Conservation (phyloP, 2,888 invertebrate species). For the Selenia dentaria region DNA sequence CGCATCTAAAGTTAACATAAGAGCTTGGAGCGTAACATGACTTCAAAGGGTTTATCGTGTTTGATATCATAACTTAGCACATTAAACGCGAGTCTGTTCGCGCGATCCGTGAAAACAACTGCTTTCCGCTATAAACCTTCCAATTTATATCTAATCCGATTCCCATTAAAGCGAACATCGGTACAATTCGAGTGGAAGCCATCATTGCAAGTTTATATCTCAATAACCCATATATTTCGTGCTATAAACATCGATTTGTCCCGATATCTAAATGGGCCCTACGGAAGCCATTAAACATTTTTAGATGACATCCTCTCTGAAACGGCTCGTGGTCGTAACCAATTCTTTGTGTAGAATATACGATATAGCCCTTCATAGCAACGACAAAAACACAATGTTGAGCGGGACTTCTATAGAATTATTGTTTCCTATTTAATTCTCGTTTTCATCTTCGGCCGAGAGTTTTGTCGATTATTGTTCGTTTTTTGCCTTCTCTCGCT, state of each 20-base stretch:
- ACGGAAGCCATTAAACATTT: conserved; percentile 64
- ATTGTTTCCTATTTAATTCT: conserved; percentile 48
- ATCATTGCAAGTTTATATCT: conserved; percentile 62
- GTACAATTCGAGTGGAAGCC: conserved; percentile 48
- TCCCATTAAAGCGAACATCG: conserved; percentile 48
- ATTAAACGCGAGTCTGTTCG: conserved; percentile 15
- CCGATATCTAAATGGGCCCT: conserved; percentile 58
- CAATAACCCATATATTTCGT: conserved; percentile 65
- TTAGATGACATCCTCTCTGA: conserved; percentile 54
- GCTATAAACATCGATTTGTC: conserved; percentile 61
- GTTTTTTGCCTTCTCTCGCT: conserved; percentile 42
- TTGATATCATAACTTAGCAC: conserved; percentile 16
- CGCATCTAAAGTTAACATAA: no score
- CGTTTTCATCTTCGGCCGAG: conserved; percentile 33
- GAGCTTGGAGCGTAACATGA: no score
- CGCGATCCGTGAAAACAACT: conserved; percentile 15
- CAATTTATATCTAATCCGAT: conserved; percentile 35
- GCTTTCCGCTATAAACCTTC: conserved; percentile 23
- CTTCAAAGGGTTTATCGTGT: conserved; percentile 4
- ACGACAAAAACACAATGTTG: conserved; percentile 21
- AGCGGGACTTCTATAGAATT: conserved; percentile 23
- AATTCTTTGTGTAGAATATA: conserved; percentile 37
- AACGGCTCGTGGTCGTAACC: conserved; percentile 39
- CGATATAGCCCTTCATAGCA: conserved; percentile 8
- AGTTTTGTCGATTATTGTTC: conserved; percentile 41